These are phyloP conservation scores for Cydia pomonella DNA, from an alignment of 1,140 invertebrate species.

Conservation along the genomic window DNA sequence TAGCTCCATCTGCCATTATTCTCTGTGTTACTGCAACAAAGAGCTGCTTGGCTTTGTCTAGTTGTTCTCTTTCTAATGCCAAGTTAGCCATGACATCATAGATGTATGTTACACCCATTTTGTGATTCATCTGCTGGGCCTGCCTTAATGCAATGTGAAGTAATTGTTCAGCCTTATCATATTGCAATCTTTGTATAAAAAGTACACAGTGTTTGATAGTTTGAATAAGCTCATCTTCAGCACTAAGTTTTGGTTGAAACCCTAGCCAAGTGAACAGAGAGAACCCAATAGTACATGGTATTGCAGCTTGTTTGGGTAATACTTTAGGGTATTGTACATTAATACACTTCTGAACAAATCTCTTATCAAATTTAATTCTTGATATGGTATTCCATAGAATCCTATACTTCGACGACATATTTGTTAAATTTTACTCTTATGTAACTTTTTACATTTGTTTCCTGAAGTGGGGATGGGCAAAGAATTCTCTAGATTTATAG, in stretches of 20 bases:
- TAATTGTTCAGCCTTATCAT: conserved; percentile 90
- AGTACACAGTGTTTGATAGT: conserved; percentile 88
- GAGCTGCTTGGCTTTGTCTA: conserved; percentile 91
- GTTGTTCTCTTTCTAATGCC: conserved; percentile 88
- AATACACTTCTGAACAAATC: conserved; percentile 31
- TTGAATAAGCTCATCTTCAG: conserved; percentile 86
- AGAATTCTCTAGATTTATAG: too few relatives aligned
- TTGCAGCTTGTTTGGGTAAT: conserved; percentile 18
- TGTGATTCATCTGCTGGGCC: conserved; percentile 89
- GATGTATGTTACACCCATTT: conserved; percentile 90
- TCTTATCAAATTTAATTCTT: conserved; percentile 40
- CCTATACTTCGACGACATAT: conserved; percentile 54
- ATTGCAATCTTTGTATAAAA: conserved; percentile 87
- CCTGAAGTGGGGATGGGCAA: background rate
- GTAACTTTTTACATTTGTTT: conserved; percentile 15
- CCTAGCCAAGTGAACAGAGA: conserved; percentile 72
- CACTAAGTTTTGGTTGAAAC: conserved; percentile 78
- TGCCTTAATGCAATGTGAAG: conserved; percentile 90
- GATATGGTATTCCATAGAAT: conserved; percentile 46
- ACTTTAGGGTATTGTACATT: conserved; percentile 35
- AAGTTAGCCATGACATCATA: conserved; percentile 96
- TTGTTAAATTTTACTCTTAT: conserved; percentile 20
- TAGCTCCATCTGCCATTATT: conserved; percentile 85
- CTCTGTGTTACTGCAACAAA: conserved; percentile 91
- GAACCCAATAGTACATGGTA: conserved; percentile 64